Percentiles rank a stretch among this genome's conserved stretches.
phyloP scores from a whole-genome alignment of 2,113 vertebrate genomes.

The Monarcha castaneiventris region DNA sequence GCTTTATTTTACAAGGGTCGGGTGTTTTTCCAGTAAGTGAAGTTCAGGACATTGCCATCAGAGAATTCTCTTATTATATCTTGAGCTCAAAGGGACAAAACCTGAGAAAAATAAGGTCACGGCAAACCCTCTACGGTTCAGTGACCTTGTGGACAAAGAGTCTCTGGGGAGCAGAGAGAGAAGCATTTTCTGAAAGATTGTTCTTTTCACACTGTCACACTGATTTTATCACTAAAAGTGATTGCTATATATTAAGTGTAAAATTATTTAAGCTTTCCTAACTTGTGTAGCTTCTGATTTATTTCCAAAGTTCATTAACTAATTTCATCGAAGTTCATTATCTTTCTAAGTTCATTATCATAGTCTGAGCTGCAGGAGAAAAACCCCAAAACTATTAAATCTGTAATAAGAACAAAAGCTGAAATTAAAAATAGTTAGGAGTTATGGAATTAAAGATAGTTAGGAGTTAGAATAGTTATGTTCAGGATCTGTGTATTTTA shows the following conservation, averaged over 20 bases:
- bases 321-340: neutral
- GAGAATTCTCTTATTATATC: slow-evolving; percentile 13
- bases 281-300: neutral
- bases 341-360: neutral
- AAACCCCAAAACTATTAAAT: neutral
- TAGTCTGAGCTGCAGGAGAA: neutral
- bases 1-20: neutral
- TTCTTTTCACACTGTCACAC: neutral
- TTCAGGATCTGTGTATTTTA: neutral
- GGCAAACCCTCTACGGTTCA: neutral
- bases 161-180: slow-evolving; percentile 11
- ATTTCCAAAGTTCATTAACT: neutral
- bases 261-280: slow-evolving; percentile 1
- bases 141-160: slow-evolving; percentile 19
- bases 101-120: slow-evolving; percentile 42
- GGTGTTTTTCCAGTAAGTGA: slow-evolving; percentile 1
- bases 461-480: neutral
- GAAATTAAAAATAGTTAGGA: neutral
- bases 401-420: neutral
- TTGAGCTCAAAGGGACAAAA: slow-evolving; percentile 39
- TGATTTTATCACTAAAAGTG: neutral
- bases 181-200: neutral
- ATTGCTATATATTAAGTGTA: neutral
- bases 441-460: neutral
- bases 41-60: slow-evolving; percentile 1